These are phyloP conservation scores for Phalacrocorax pelagicus DNA, from an alignment of 2,113 vertebrate species.

Conservation along the genomic window DNA sequence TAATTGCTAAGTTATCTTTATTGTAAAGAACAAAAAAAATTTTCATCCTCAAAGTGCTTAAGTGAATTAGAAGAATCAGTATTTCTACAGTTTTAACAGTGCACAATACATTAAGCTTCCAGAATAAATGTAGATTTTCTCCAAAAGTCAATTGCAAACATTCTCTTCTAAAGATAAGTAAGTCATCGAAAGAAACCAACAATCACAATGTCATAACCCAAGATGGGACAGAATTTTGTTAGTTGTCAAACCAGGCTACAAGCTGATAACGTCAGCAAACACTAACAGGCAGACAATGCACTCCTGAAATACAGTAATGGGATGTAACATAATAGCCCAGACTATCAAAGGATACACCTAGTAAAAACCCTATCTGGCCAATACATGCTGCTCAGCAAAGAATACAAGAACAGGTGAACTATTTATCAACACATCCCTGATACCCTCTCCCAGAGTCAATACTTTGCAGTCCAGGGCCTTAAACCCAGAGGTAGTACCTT, in stretches of 20 bases:
- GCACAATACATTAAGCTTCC: neutral
- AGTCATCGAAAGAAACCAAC: neutral
- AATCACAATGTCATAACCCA: neutral
- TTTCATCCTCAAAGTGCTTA: neutral
- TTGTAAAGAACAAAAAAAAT: neutral
- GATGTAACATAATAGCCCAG: neutral
- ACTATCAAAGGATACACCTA: neutral
- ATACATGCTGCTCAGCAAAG: neutral
- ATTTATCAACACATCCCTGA: neutral
- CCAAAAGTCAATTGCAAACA: neutral
- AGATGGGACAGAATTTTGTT: neutral
- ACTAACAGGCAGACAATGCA: neutral
- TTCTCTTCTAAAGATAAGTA: neutral
- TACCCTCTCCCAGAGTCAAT: neutral
- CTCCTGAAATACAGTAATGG: neutral
- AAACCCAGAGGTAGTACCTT: neutral
- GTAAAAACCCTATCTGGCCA: neutral
- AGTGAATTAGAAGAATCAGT: neutral
- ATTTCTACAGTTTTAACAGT: neutral
- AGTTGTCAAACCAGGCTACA: neutral
- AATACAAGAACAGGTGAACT: neutral
- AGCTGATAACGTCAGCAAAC: neutral
- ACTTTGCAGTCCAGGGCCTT: neutral
- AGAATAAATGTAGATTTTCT: neutral
- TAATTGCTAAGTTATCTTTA: neutral